Evolutionary conservation across 1,140 invertebrate species (phyloP).

Genomic region (Maconellicoccus hirsutus): DNA sequence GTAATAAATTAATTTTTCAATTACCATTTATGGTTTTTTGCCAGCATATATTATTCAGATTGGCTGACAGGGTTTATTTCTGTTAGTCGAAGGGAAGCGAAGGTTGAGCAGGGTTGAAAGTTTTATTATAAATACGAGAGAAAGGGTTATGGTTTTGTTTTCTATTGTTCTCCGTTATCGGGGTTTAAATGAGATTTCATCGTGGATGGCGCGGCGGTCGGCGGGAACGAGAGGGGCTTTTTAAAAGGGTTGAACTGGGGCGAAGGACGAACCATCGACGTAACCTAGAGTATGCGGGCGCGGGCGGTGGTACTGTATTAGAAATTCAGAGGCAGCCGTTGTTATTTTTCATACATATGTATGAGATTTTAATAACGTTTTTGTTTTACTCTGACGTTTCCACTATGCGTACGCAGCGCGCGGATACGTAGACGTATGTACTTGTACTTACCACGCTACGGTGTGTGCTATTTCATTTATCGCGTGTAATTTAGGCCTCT

Average conservation of each 20-base stretch:
- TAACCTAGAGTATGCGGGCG: not conserved
- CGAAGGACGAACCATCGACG: not conserved
- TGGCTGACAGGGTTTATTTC: conserved; percentile 21
- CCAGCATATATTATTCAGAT: conserved; percentile 22
- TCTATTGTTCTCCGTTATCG: conserved; percentile 21
- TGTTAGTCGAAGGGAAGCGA: not conserved
- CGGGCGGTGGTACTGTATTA: not conserved
- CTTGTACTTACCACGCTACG: too few species aligned
- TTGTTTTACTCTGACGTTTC: not conserved
- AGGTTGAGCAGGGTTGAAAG: not conserved
- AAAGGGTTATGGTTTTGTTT: conserved; percentile 22
- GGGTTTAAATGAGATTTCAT: conserved; percentile 15
- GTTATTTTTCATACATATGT: conserved; percentile 22
- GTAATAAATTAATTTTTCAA: conserved; percentile 23
- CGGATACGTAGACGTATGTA: too few species aligned
- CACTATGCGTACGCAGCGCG: too few species aligned
- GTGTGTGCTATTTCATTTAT: too few species aligned
- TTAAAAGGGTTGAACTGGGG: conserved; percentile 13
- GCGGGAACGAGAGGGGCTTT: not conserved
- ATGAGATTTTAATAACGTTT: conserved; percentile 21
- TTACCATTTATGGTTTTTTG: conserved; percentile 22
- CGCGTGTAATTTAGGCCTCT: too few species aligned
- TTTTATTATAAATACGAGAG: conserved; percentile 15
- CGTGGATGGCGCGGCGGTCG: not conserved
- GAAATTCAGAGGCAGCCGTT: conserved; percentile 14